Percentiles rank a stretch among this genome's conserved stretches.
These are phyloP conservation scores for Drosophila quinaria DNA, from an alignment of 2,888 invertebrate genomes.

Conservation along the genomic window DNA sequence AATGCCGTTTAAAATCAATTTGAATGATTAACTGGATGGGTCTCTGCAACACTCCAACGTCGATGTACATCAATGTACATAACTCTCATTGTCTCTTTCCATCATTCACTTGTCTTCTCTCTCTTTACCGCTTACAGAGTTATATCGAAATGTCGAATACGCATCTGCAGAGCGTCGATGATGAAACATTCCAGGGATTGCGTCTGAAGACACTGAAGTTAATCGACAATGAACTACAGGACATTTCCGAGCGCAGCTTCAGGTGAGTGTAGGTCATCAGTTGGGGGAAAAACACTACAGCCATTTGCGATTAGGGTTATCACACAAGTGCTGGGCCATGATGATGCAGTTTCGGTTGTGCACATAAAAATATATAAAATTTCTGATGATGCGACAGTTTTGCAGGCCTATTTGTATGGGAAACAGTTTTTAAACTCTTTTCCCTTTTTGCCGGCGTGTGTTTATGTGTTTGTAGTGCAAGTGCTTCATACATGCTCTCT, in stretches of 20 bases:
- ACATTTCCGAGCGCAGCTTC: constrained; percentile 92
- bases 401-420: constrained; percentile 52
- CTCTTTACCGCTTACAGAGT: constrained; percentile 87
- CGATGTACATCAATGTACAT: constrained; percentile 37
- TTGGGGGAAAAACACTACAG: background rate
- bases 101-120: background rate
- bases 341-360: constrained; percentile 46
- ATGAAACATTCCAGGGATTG: constrained; percentile 91
- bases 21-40: constrained; percentile 74
- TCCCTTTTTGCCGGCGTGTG: constrained; percentile 7
- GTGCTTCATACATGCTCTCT: constrained; percentile 28
- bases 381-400: constrained; percentile 71
- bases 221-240: constrained; percentile 93
- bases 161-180: constrained; percentile 92
- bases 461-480: constrained; percentile 51
- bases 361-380: constrained; percentile 8
- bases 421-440: constrained; percentile 23
- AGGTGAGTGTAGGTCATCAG: constrained; percentile 87
- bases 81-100: background rate
- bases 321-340: constrained; percentile 61
- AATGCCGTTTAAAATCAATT: constrained; percentile 81
- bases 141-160: constrained; percentile 94
- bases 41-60: constrained; percentile 30
- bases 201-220: constrained; percentile 92
- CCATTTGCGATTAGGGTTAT: no score